Conservation (phyloP, 1,140 invertebrate species). For the Bicyclus anynana region DNA sequence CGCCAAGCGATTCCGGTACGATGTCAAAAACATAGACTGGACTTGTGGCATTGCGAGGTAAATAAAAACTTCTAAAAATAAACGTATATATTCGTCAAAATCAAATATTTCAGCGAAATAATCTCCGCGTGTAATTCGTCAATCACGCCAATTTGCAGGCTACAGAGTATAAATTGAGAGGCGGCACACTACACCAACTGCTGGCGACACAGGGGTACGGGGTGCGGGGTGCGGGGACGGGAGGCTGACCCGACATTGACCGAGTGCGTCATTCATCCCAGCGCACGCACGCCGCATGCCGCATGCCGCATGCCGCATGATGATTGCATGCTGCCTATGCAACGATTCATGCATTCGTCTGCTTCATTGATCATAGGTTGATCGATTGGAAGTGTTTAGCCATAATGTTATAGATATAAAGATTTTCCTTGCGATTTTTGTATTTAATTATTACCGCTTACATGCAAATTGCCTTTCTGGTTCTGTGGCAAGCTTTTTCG, state of each 20-base stretch:
- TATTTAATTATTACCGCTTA: too few species aligned
- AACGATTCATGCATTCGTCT: conserved; percentile 20
- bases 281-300: conserved; percentile 22
- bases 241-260: conserved; percentile 49
- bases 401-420: too few species aligned
- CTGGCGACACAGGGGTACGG: conserved; percentile 6
- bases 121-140: not conserved
- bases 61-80: too few species aligned
- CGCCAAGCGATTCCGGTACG: too few species aligned
- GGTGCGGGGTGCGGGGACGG: conserved; percentile 14
- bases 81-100: not conserved
- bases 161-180: not conserved
- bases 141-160: not conserved
- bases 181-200: not conserved
- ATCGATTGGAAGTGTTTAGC: too few species aligned
- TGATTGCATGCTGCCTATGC: conserved; percentile 25
- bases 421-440: too few species aligned
- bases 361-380: conserved; percentile 27
- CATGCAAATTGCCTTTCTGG: too few species aligned
- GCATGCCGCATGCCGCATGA: too few species aligned
- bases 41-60: too few species aligned
- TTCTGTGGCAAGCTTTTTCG: too few species aligned
- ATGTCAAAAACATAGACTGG: too few species aligned
- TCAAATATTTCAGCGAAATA: not conserved
- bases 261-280: conserved; percentile 43